Evolutionary conservation across 2,113 vertebrate genomes (phyloP).

Genomic region (Halichoerus grypus): DNA sequence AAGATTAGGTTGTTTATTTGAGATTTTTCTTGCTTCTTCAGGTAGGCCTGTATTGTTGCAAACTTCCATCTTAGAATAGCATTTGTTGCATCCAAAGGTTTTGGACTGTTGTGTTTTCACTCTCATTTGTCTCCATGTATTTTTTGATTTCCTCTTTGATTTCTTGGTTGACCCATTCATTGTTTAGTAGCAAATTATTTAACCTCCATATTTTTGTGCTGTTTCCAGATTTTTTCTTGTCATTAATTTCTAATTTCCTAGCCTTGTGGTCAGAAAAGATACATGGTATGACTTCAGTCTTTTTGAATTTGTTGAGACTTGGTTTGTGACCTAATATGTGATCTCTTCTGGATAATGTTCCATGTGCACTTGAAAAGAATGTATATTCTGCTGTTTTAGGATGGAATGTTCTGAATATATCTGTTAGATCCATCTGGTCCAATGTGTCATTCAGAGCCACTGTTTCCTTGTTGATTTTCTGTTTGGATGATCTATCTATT

Average conservation of each 20-base stretch:
- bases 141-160: not conserved
- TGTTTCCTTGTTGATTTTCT: not conserved
- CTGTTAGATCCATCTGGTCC: not conserved
- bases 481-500: not conserved
- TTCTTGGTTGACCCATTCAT: not conserved
- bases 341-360: not conserved
- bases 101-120: not conserved
- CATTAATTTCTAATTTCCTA: not conserved
- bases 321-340: not conserved
- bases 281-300: not conserved
- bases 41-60: not conserved
- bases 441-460: not conserved
- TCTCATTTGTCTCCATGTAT: not conserved
- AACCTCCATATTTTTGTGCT: not conserved
- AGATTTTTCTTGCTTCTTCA: not conserved
- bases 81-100: not conserved
- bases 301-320: not conserved
- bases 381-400: not conserved
- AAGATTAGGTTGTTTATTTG: not conserved
- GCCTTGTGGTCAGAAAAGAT: not conserved
- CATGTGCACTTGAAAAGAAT: not conserved
- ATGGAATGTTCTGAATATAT: not conserved
- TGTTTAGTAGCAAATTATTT: not conserved
- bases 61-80: not conserved
- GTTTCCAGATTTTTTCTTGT: not conserved